Conservation (phyloP, 2,797 vertebrate species). For the Eulemur mongoz region DNA sequence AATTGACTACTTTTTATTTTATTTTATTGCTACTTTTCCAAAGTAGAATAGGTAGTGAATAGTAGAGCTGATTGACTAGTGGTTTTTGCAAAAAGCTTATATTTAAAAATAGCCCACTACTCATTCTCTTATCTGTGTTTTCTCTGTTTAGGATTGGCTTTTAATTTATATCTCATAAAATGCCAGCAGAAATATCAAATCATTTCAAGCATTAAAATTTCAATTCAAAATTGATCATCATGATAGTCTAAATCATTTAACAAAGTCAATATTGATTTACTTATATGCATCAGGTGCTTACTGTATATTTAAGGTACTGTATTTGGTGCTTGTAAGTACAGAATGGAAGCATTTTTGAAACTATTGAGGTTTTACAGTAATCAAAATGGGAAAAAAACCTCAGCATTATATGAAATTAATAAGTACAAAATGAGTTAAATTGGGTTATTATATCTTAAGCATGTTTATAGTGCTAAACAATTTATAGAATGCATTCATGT, state of each 20-base stretch:
- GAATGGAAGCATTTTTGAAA: background rate
- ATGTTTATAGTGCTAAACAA: background rate
- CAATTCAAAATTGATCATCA: slow-evolving; percentile 1
- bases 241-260: slow-evolving; percentile 33
- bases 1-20: background rate
- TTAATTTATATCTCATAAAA: slow-evolving; percentile 16
- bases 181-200: slow-evolving; percentile 34
- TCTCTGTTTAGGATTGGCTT: slow-evolving; percentile 15
- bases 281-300: background rate
- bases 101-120: background rate
- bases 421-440: slow-evolving; percentile 20
- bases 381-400: slow-evolving; percentile 10
- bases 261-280: background rate
- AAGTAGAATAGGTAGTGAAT: background rate
- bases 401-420: background rate
- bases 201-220: slow-evolving; percentile 39
- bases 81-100: background rate
- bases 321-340: slow-evolving; percentile 37
- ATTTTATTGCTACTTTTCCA: background rate
- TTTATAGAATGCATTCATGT: slow-evolving; percentile 1
- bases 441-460: slow-evolving; percentile 3
- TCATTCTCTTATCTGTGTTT: background rate
- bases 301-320: background rate
- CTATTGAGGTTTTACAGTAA: background rate
- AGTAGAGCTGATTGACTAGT: background rate